Evolutionary conservation across 2,797 vertebrate genomes (phyloP).

Genomic region (Macropus fuliginosus): DNA sequence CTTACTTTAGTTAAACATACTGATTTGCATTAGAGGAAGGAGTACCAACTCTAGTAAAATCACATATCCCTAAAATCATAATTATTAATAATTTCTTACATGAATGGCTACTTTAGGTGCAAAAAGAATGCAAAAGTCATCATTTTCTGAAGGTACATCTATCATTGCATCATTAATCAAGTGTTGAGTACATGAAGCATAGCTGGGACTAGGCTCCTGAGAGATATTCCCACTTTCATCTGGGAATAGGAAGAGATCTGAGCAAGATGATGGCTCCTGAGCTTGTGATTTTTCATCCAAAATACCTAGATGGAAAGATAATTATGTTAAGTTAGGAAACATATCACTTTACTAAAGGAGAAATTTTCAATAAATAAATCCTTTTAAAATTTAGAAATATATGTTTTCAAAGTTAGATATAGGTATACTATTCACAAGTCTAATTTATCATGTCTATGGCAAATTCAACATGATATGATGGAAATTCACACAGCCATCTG

Average conservation of each 20-base stretch:
- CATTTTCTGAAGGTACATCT: constrained; percentile 88
- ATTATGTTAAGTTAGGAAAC: background rate
- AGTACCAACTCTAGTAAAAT: background rate
- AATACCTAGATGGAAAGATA: constrained; percentile 84
- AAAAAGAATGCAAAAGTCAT: constrained; percentile 98
- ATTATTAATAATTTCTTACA: constrained; percentile 84
- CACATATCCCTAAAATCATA: background rate
- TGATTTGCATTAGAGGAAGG: background rate
- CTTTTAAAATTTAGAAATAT: constrained; percentile 21
- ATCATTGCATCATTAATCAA: constrained; percentile 89
- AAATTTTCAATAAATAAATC: constrained; percentile 5
- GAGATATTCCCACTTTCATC: constrained; percentile 94
- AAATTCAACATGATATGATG: background rate
- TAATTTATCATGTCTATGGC: background rate
- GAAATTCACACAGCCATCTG: background rate
- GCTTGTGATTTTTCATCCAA: constrained; percentile 86
- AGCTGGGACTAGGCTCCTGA: constrained; percentile 92
- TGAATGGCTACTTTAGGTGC: constrained; percentile 90
- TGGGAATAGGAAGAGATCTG: constrained; percentile 98
- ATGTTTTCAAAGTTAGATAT: background rate
- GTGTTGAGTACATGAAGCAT: constrained; percentile 89
- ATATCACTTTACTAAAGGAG: background rate
- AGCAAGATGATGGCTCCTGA: constrained; percentile 89
- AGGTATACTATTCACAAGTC: background rate
- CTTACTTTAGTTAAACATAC: background rate